Base-by-base conservation (phyloP, 2,888 invertebrate species). In the Cyclophora albipunctata region DNA sequence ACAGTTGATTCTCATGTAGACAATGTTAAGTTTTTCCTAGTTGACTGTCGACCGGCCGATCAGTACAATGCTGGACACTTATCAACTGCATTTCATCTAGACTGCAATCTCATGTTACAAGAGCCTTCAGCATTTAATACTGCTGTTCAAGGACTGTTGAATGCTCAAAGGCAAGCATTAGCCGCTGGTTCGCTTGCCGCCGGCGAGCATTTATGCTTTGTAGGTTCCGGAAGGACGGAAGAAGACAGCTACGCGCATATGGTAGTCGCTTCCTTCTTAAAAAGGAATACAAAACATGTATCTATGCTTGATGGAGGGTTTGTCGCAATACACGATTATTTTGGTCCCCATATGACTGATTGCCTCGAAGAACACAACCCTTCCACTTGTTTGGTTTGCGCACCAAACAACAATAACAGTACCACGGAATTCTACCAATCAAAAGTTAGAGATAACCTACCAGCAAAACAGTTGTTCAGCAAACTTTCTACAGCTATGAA, bases 41-140 rank as follows among this genome's bases (percentile, higher is more conserved):
- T 99, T 5, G 99, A 99, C 81, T 98, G 98, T 78, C 92, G 99
- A 58, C 98, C 99, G 5, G 93, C 97, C 6, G 97, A 98, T 60
- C 98, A 99, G 73, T 99, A 98, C 75, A 98, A 98, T 86, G 94
- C 95, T 49, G 99, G 99, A 0, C 98, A 99, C 87, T 91, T 99
- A 60, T 95, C 97, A 1, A 98, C 98, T 48, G 99, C 99, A 50
- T 99, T 99, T 88, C 98, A 99, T 84, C 90, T 99, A 57, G 99
- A 99, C 81, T 98, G 98, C 69, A 96, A 97, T 82, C 90, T 99
- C 69, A 97, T 99, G 97, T 90, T 99, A 52, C 97, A 98, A 88
- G 98, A 98, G 77, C 99, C 98, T 0, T 92, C 93, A 60, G 96
- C 98, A 48, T 99, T 99, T 80, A 92, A 94, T 53, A 97, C 96